A percentile compares a stretch with the other conserved stretches of the same genome.
phyloP scores from a whole-genome alignment of 2,113 vertebrate genomes.

The Nothobranchius kuhntae region DNA sequence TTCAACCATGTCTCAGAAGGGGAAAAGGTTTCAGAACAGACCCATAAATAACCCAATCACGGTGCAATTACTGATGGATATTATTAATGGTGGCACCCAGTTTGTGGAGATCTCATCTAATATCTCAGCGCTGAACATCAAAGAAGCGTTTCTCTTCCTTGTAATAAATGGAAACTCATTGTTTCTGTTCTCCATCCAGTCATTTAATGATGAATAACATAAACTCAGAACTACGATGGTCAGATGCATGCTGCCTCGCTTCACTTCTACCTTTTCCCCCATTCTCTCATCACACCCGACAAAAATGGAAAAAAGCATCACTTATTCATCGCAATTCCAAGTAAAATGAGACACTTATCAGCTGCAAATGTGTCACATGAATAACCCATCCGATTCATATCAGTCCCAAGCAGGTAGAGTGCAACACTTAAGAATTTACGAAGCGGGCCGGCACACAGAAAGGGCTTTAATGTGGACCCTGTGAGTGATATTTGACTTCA shows the following conservation, averaged over 20 bases:
- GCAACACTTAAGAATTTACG: conserved; percentile 9
- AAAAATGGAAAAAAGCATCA: conserved; percentile 52
- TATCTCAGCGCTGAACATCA: too few species aligned
- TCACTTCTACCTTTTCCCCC: conserved; percentile 24
- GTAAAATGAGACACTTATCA: conserved; percentile 56
- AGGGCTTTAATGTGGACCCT: conserved; percentile 29
- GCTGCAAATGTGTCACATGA: conserved; percentile 59
- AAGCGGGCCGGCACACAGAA: conserved; percentile 14
- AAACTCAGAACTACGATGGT: not conserved
- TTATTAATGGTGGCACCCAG: too few species aligned
- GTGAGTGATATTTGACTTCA: conserved; percentile 35
- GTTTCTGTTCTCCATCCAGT: too few species aligned
- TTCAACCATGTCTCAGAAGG: too few species aligned
- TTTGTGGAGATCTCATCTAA: too few species aligned
- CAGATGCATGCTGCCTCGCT: not conserved
- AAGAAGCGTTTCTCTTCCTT: too few species aligned
- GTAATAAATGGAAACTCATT: too few species aligned
- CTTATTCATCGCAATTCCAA: conserved; percentile 59
- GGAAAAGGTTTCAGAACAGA: too few species aligned
- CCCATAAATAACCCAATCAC: too few species aligned
- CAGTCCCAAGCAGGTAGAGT: conserved; percentile 17
- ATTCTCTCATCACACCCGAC: conserved; percentile 17
- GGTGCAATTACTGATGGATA: too few species aligned
- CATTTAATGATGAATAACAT: too few species aligned
- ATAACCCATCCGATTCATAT: conserved; percentile 49